A percentile compares a stretch with the other conserved stretches of the same genome.
These are phyloP conservation scores for Ophion obscuratus DNA, from an alignment of 2,888 invertebrate genomes.

Conservation along the genomic window DNA sequence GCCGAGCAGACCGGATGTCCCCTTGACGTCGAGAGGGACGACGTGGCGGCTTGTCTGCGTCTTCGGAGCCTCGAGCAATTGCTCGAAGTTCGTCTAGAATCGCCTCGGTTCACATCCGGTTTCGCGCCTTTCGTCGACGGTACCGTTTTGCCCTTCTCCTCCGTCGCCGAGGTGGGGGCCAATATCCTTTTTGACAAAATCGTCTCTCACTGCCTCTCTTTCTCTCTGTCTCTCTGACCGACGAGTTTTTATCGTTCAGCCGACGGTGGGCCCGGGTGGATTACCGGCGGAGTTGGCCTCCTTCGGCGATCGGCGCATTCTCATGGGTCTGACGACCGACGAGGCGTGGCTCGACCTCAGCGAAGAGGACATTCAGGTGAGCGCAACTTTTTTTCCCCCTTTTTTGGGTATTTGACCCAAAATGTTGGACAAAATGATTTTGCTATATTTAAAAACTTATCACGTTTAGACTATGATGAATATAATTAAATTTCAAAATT, in stretches of 20 bases:
- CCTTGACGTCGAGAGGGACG: conserved; percentile 92
- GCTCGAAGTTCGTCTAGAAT: conserved; percentile 90
- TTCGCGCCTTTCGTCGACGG: conserved; percentile 98
- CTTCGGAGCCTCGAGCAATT: conserved; percentile 91
- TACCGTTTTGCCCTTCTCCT: conserved; percentile 88
- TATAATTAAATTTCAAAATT: too few species aligned
- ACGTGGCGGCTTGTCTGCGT: conserved; percentile 93
- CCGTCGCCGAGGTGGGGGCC: conserved; percentile 72
- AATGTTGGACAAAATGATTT: too few species aligned
- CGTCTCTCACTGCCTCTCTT: conserved; percentile 15
- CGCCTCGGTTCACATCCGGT: conserved; percentile 93
- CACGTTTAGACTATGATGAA: too few species aligned
- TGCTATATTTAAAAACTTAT: too few species aligned
- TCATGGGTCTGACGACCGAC: conserved; percentile 93
- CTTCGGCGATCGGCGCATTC: conserved; percentile 92
- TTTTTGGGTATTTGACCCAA: too few species aligned
- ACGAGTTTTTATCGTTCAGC: conserved; percentile 82
- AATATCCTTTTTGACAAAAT: neutral
- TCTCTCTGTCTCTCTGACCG: conserved; percentile 16
- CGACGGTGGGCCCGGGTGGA: conserved; percentile 86
- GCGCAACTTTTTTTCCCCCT: conserved; percentile 30
- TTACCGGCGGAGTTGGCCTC: conserved; percentile 91
- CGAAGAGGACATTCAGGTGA: conserved; percentile 82
- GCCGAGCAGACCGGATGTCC: conserved; percentile 94
- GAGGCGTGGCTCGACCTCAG: conserved; percentile 85